phyloP scores from a whole-genome alignment of 2,797 vertebrate genomes.

The Microctenopoma stevenorrisi region DNA sequence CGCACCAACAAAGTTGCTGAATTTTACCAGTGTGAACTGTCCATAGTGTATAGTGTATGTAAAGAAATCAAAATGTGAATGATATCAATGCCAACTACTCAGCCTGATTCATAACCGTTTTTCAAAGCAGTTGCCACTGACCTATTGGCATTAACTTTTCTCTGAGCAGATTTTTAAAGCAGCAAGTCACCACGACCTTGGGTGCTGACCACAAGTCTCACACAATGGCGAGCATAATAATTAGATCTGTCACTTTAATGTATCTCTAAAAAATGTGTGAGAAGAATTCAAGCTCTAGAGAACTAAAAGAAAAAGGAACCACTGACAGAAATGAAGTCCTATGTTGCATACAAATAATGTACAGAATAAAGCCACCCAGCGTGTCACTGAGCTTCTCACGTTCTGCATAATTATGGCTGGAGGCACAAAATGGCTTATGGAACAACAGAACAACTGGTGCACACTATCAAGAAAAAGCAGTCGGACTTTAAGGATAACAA shows the following conservation, averaged over 20 bases:
- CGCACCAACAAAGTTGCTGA: neutral
- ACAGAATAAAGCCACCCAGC: neutral
- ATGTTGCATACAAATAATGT: neutral
- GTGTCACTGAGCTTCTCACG: neutral
- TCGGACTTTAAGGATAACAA: conserved; percentile 15
- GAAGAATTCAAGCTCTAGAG: neutral
- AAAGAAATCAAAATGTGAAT: neutral
- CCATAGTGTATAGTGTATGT: neutral
- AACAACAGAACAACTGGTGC: conserved; percentile 20
- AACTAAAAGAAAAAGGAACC: neutral
- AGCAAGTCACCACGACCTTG: conserved; percentile 11
- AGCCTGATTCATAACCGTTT: neutral
- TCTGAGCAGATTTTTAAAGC: neutral
- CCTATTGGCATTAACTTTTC: neutral
- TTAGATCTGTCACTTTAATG: neutral
- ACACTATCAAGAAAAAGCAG: conserved; percentile 31
- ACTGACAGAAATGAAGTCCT: neutral
- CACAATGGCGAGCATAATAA: conserved; percentile 8
- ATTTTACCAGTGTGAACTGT: neutral
- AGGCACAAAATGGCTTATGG: neutral
- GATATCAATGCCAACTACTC: neutral
- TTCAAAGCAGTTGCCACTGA: neutral
- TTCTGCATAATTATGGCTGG: neutral
- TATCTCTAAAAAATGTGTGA: neutral
- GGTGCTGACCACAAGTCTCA: neutral